These are phyloP conservation scores for Melitaea cinxia DNA, from an alignment of 1,140 invertebrate genomes.

Conservation along the genomic window DNA sequence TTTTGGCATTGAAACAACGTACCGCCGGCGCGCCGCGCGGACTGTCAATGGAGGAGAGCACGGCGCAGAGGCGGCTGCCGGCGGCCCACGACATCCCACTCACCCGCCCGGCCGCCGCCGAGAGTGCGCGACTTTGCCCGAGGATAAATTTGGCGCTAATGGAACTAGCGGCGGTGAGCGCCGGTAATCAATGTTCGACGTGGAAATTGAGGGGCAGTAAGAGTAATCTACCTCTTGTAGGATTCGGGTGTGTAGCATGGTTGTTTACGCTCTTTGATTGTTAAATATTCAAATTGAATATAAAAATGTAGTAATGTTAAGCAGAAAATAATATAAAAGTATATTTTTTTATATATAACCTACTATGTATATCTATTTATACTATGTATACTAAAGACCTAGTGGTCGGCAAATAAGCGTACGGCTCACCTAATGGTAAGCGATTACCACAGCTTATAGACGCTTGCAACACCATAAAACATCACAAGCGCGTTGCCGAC, in stretches of 20 bases:
- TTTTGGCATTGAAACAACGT: slow-evolving; percentile 59
- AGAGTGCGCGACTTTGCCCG: slow-evolving; percentile 62
- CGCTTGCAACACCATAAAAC: no score
- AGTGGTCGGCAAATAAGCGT: no score
- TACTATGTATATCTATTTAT: no score
- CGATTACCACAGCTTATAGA: no score
- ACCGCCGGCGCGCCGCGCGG: slow-evolving; percentile 69
- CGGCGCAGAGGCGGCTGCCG: slow-evolving; percentile 53
- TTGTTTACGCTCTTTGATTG: not conserved
- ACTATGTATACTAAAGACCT: no score
- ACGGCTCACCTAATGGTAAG: no score
- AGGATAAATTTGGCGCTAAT: slow-evolving; percentile 80
- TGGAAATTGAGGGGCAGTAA: slow-evolving; percentile 64
- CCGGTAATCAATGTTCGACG: slow-evolving; percentile 79
- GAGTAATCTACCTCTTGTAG: slow-evolving; percentile 42
- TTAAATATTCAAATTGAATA: no score
- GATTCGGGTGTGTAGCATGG: slow-evolving; percentile 24
- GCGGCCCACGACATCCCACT: slow-evolving; percentile 51
- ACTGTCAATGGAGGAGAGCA: slow-evolving; percentile 73
- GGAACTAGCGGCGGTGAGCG: slow-evolving; percentile 69
- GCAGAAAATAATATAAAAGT: no score
- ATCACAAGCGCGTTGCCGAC: no score
- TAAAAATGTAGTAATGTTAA: no score
- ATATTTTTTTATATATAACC: no score
- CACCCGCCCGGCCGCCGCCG: slow-evolving; percentile 59